Conservation (phyloP, 2,888 invertebrate species). For the Sphecodes monilicornis region DNA sequence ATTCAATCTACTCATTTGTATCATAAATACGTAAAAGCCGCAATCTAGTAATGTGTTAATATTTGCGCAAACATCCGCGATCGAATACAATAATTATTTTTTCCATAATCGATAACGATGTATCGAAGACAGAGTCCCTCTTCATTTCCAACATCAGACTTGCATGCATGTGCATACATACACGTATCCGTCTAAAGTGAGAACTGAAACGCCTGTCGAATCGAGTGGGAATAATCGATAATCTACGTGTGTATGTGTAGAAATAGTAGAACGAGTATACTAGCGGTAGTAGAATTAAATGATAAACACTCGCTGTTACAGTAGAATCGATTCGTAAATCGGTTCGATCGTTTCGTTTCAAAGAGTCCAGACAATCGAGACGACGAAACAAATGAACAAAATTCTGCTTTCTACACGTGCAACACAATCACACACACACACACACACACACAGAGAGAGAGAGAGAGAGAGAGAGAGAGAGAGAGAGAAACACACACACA, state of each 20-base stretch:
- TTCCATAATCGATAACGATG: neutral
- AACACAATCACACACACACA: neutral
- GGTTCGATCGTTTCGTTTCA: constrained; percentile 8
- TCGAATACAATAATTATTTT: neutral
- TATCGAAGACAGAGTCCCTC: too few relatives aligned
- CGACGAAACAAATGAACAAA: neutral
- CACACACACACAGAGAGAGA: neutral
- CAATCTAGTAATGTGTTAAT: neutral
- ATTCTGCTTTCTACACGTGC: neutral
- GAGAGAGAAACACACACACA: neutral
- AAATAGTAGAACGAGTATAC: neutral
- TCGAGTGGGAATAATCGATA: neutral
- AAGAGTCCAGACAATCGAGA: neutral
- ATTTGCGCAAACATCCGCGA: neutral
- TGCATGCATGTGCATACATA: neutral
- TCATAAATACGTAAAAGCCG: neutral
- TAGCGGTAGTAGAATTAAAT: neutral
- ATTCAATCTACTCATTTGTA: neutral
- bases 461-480: too few relatives aligned
- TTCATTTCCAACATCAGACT: neutral
- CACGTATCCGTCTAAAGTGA: neutral
- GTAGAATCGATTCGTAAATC: neutral
- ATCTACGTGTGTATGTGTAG: neutral
- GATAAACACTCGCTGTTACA: neutral
- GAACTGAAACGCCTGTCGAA: neutral